These are phyloP conservation scores for Cryptocephalus moraei DNA, from an alignment of 2,888 invertebrate species.

Conservation along the genomic window DNA sequence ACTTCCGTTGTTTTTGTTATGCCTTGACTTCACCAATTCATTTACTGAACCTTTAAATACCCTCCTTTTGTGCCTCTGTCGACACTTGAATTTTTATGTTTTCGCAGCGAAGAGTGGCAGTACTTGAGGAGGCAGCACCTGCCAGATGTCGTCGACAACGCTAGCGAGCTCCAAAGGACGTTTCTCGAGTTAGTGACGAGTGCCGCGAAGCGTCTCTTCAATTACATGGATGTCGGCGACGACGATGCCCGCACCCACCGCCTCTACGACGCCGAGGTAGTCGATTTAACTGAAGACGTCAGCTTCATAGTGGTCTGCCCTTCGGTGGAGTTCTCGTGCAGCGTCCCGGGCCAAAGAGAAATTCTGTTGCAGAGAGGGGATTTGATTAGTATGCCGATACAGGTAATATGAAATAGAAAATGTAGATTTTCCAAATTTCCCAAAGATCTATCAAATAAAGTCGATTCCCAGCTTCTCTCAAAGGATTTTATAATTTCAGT, in stretches of 20 bases:
- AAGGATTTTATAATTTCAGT: too few species aligned
- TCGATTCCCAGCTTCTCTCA: too few species aligned
- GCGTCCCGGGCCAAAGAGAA: constrained; percentile 79
- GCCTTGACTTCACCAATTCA: too few species aligned
- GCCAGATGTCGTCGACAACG: constrained; percentile 40
- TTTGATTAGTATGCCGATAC: constrained; percentile 76
- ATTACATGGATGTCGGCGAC: constrained; percentile 66
- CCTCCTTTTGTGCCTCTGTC: too few species aligned
- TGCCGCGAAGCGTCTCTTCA: constrained; percentile 64
- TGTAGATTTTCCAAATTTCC: too few species aligned
- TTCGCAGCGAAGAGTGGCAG: constrained; percentile 88
- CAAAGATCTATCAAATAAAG: too few species aligned
- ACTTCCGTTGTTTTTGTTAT: too few species aligned
- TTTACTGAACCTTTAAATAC: too few species aligned
- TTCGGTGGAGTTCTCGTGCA: constrained; percentile 85
- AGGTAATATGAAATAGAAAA: constrained; percentile 11
- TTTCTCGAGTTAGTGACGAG: constrained; percentile 69
- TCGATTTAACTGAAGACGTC: constrained; percentile 84
- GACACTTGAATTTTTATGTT: neutral
- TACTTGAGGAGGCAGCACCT: constrained; percentile 60
- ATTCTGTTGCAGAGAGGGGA: constrained; percentile 76
- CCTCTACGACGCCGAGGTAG: constrained; percentile 86
- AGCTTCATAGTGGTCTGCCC: constrained; percentile 89
- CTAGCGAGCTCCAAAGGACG: constrained; percentile 68
- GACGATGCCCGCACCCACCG: constrained; percentile 66